These are phyloP conservation scores for Artibeus lituratus DNA, from an alignment of 2,797 vertebrate genomes.

Conservation along the genomic window DNA sequence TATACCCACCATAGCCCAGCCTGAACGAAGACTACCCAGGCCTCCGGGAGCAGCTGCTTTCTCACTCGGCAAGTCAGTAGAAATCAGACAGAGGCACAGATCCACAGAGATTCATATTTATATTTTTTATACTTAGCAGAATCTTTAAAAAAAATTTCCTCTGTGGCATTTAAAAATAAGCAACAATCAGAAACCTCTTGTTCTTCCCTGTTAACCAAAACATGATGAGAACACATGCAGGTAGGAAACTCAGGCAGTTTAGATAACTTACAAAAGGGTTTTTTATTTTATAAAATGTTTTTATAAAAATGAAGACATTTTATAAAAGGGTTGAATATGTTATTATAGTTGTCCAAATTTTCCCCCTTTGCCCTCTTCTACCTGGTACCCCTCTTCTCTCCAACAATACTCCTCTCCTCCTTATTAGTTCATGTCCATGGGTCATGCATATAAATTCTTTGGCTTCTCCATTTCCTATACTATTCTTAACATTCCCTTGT, in stretches of 20 bases:
- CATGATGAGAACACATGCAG: not conserved
- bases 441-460: not conserved
- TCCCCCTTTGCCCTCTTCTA: not conserved
- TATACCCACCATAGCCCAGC: not conserved
- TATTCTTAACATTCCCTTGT: not conserved
- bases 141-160: not conserved
- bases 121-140: not conserved
- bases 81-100: not conserved
- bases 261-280: no score
- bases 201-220: not conserved
- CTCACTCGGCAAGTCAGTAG: not conserved
- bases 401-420: not conserved
- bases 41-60: not conserved
- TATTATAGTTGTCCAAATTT: not conserved
- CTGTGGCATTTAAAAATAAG: constrained; percentile 8
- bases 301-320: no score
- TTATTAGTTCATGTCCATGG: not conserved
- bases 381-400: not conserved
- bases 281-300: no score
- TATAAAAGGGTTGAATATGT: no score
- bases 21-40: not conserved
- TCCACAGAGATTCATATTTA: not conserved
- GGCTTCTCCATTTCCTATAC: not conserved
- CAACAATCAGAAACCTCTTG: not conserved
- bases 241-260: not conserved